phyloP scores from a whole-genome alignment of 2,113 vertebrate species.

The Cheirogaleus medius region DNA sequence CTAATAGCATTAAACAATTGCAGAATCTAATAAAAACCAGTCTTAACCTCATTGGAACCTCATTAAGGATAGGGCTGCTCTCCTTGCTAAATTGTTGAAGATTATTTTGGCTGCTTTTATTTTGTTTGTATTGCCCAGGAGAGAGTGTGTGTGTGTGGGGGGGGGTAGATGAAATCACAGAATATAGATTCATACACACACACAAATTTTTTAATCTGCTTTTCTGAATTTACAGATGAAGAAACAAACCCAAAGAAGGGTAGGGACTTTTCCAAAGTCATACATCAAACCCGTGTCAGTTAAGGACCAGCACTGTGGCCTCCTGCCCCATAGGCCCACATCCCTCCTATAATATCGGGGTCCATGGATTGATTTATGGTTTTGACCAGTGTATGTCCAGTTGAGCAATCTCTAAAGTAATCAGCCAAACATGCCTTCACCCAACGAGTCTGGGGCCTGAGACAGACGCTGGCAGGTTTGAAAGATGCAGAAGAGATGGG shows the following conservation, averaged over 20 bases:
- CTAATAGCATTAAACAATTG: conserved; percentile 67
- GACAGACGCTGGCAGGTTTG: not conserved
- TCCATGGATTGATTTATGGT: not conserved
- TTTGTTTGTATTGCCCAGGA: not conserved
- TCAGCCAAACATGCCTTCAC: accelerated
- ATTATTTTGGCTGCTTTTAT: conserved; percentile 43
- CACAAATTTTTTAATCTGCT: too few species aligned
- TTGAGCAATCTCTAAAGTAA: not conserved
- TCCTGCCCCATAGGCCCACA: not conserved
- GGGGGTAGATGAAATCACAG: not conserved
- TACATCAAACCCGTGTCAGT: not conserved
- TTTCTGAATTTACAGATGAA: not conserved
- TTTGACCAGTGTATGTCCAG: not conserved
- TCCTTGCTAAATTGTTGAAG: conserved; percentile 51
- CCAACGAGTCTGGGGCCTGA: not conserved
- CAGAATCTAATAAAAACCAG: conserved; percentile 67
- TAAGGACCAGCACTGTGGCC: not conserved
- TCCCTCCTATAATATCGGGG: not conserved
- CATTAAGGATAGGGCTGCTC: conserved; percentile 58
- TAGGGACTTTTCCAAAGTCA: not conserved
- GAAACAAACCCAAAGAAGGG: not conserved
- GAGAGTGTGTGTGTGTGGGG: too few species aligned
- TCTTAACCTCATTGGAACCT: conserved; percentile 69
- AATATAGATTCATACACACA: not conserved
- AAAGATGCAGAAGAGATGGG: not conserved